Base-by-base conservation (phyloP, 2,797 vertebrate genomes). In the Pseudochirops cupreus region DNA sequence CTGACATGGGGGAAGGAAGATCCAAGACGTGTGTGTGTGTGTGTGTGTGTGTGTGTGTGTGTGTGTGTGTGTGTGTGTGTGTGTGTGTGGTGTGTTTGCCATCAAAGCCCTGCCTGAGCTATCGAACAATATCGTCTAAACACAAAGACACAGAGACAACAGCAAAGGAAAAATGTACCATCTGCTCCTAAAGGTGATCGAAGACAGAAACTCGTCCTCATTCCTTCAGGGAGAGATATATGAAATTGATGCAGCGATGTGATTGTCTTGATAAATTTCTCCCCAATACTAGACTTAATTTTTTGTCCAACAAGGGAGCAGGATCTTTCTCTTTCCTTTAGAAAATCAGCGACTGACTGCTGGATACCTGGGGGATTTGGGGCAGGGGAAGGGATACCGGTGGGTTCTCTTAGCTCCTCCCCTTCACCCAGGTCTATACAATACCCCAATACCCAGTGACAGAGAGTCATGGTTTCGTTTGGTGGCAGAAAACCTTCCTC, bases 131-230 rank as follows among this genome's bases (percentile, higher is more conserved):
- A 96, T 21, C 92, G 95, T 94, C 91, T 95, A 92, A 97, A 97
- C 97, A 97, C 97, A 97, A 97, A 97, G 97, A 96, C 94, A 97
- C 96, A 98, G 97, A 98, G 94, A 94, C 62, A 96, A 74, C 97
- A 92, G 93, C 95, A 58, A 91, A 26, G 56, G 91, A 93, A 52
- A 55, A 95, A 95, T 94, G 82, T 56, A 74, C 26, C 29, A 50
- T 92, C 94, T 94, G 29, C 91, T 90, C 46, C 33, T 29, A 90
- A 92, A 91, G 33, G 53, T 0, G 0, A 39, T 89, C 14, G 50
- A 82, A 96, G 56, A 92, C 4, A 50, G 92, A 95, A 74, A 95
- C 54, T 57, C 29, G 12, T 59, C 24, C 26, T 55, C 0, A 55
- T 59, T 90, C 21, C 58, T 93, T 92, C 18, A 74, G 39, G 82